Evolutionary conservation across 2,113 vertebrate genomes (phyloP), one percentile per base, ranked within the genome.

Genomic region (Leptodactylus fuscus): DNA sequence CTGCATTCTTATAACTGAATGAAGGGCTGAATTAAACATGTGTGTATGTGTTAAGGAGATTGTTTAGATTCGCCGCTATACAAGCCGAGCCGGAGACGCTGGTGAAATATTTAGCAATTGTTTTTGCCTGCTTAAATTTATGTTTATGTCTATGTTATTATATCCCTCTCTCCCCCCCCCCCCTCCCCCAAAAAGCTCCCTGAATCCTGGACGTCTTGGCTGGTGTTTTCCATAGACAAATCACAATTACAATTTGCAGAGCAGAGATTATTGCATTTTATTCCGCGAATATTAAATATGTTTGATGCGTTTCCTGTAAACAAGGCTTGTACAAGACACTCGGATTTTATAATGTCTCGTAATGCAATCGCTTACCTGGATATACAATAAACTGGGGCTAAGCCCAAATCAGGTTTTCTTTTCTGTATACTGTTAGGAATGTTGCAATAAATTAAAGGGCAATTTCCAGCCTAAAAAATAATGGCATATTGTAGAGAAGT

Each of bases 1-100:
- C 85, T 36, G 87, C 87, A 87, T 87, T 86, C 79, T 76, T 87
- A 60, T 90, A 89, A 81, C 60, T 87, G 46, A 22, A 89, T 88
- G 46, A 15, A 89, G 85, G 1, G 34, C 90, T 89, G 85, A 93
- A 91, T 89, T 89, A 90, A 91, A 90, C 87, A 88, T 82, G 83
- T 51, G 82, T 48, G 44, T 87, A 90, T 88, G 87, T 89, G 70
- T 86, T 88, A 84, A 87, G 88, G 81, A 90, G 65, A 81, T 51
- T 90, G 71, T 89, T 91, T 89, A 90, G 89, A 81, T 81, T 87
- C 85, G 75, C 69, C 81, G 75, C 41, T 85, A 44, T 44, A 51
- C 34, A 90, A 90, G 88, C 84, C 81, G 83, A 71, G 55, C 86
- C 55, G 87, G 9, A 88, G 24, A 87, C 11, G 55, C n/a, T 81